Conservation (phyloP, 1,140 invertebrate species). For the Globodera rostochiensis region DNA sequence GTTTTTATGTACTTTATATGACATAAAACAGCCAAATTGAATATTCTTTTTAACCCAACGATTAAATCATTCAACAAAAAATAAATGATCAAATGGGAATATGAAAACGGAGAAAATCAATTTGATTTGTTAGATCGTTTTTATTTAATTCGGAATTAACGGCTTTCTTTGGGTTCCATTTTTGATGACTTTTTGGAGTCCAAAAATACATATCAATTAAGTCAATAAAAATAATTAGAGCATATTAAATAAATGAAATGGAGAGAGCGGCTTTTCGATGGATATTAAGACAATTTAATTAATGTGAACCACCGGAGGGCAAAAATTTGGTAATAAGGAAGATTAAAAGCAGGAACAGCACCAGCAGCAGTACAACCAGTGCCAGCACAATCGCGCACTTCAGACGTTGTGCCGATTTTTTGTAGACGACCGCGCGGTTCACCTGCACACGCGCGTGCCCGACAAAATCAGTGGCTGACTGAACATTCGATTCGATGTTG, state of each 20-base stretch:
- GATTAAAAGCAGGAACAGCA: constrained; percentile 21
- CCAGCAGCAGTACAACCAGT: constrained; percentile 4
- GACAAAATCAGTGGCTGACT: constrained; percentile 24
- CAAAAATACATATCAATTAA: background rate
- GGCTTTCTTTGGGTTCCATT: no score
- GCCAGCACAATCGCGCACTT: constrained; percentile 17
- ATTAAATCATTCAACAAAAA: no score
- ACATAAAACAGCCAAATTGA: no score
- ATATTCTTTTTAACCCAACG: no score
- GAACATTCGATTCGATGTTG: constrained; percentile 11
- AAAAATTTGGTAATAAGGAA: constrained; percentile 11
- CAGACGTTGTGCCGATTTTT: constrained; percentile 19
- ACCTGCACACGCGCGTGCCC: constrained; percentile 10
- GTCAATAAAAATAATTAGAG: background rate
- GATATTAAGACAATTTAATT: background rate
- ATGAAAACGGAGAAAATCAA: no score
- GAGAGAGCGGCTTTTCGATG: no score
- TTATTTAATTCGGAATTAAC: no score
- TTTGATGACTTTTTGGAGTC: background rate
- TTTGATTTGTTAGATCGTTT: no score
- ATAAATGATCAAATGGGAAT: no score
- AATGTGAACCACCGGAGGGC: constrained; percentile 15
- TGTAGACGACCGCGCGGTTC: constrained; percentile 19
- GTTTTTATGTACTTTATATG: no score
- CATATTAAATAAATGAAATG: constrained; percentile 11